Evolutionary conservation across 2,797 vertebrate species (phyloP).

Genomic region (Neosilurus hyrtlii): DNA sequence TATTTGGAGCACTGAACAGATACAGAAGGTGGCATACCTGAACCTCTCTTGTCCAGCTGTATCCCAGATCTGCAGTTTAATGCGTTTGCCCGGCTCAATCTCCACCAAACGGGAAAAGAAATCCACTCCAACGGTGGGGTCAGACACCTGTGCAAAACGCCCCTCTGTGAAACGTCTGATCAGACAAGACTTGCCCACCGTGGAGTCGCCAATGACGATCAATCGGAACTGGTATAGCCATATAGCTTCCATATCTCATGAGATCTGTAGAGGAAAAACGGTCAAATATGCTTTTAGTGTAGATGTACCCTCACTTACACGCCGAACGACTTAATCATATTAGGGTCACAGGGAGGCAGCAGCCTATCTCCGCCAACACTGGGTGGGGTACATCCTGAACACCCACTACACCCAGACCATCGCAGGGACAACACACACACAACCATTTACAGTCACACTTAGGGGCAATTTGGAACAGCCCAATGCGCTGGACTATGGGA

Average conservation of each 20-base stretch:
- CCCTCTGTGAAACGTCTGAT: slow-evolving; percentile 95
- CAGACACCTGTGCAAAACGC: slow-evolving; percentile 91
- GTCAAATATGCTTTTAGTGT: slow-evolving; percentile 19
- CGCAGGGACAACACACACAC: no score
- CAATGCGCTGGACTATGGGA: no score
- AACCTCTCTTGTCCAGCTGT: slow-evolving; percentile 89
- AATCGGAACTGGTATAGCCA: slow-evolving; percentile 96
- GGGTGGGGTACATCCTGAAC: no score
- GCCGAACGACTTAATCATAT: no score
- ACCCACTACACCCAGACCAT: no score
- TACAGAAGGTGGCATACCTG: slow-evolving; percentile 68
- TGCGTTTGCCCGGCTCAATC: slow-evolving; percentile 91
- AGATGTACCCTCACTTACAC: background rate
- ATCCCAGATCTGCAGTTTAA: slow-evolving; percentile 95
- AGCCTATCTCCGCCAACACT: no score
- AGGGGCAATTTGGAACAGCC: no score
- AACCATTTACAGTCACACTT: no score
- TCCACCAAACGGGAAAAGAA: slow-evolving; percentile 95
- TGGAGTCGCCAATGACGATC: slow-evolving; percentile 95
- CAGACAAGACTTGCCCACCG: slow-evolving; percentile 92
- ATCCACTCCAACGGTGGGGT: slow-evolving; percentile 94
- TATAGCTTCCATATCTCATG: slow-evolving; percentile 88
- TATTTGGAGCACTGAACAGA: background rate
- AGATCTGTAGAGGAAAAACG: slow-evolving; percentile 47
- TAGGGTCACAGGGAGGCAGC: no score